Percentiles rank a stretch among this genome's conserved stretches.
Conservation (phyloP, 2,113 vertebrate genomes). For the Melierax canorus region DNA sequence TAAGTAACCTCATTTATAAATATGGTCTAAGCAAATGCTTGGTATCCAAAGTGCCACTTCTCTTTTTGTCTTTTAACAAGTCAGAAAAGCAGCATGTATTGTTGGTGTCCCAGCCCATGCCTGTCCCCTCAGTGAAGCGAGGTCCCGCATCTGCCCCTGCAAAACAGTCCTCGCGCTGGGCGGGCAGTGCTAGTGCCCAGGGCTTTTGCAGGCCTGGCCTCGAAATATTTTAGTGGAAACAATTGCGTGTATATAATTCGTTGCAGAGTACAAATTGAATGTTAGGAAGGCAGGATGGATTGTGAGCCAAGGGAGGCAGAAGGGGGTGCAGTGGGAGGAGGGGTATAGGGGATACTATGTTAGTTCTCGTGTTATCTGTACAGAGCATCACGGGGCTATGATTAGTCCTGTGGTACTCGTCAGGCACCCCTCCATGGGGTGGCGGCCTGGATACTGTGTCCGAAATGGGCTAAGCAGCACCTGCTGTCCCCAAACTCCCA, state of each 20-base stretch:
- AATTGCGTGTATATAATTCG: accelerated
- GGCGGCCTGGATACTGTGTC: neutral
- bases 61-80: neutral
- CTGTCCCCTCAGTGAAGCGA: neutral
- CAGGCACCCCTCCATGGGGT: accelerated
- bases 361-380: neutral
- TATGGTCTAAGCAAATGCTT: neutral
- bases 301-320: neutral
- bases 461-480: neutral
- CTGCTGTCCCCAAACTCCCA: neutral
- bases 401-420: neutral
- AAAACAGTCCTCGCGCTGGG: neutral
- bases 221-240: neutral
- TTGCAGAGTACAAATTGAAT: neutral
- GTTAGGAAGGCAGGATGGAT: neutral
- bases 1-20: neutral
- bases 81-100: neutral
- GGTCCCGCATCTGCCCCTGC: neutral
- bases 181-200: neutral
- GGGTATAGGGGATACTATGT: neutral
- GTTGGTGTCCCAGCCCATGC: neutral
- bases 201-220: neutral
- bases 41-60: neutral
- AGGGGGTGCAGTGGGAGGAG: neutral
- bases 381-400: accelerated